phyloP scores from a whole-genome alignment of 2,888 invertebrate genomes.

The Gortyna flavago region DNA sequence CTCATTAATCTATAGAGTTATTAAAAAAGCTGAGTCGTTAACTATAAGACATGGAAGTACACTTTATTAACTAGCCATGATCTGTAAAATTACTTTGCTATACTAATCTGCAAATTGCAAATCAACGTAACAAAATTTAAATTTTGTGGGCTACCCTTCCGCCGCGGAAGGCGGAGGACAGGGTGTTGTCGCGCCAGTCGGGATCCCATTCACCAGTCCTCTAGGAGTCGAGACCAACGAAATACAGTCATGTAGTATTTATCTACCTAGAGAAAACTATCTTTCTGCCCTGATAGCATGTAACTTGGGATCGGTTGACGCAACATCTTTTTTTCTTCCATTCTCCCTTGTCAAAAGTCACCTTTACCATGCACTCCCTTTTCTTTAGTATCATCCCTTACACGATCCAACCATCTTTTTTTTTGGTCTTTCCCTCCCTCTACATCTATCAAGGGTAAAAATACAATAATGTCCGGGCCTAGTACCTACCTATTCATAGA shows the following conservation, averaged over 20 bases:
- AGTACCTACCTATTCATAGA: not conserved
- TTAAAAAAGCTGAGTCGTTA: constrained; percentile 16
- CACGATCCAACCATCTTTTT: not conserved
- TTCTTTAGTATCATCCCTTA: too few species aligned
- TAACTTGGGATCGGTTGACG: not conserved
- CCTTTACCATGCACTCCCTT: not conserved
- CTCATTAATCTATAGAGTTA: constrained; percentile 22
- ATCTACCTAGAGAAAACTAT: not conserved
- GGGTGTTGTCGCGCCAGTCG: too few species aligned
- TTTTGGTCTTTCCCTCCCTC: not conserved
- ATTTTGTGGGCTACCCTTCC: too few species aligned
- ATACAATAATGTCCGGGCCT: not conserved
- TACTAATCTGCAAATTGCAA: too few species aligned
- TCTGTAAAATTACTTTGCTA: constrained; percentile 6
- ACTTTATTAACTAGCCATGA: not conserved
- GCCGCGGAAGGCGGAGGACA: not conserved
- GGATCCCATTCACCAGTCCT: not conserved
- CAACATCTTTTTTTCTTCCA: not conserved
- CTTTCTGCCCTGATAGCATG: not conserved
- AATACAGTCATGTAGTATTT: not conserved
- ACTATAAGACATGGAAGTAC: not conserved
- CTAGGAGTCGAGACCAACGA: not conserved
- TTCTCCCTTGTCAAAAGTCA: too few species aligned
- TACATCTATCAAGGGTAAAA: not conserved
- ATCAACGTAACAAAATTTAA: too few species aligned